Conservation (phyloP, 2,888 invertebrate genomes). For the Cantharis lateralis region DNA sequence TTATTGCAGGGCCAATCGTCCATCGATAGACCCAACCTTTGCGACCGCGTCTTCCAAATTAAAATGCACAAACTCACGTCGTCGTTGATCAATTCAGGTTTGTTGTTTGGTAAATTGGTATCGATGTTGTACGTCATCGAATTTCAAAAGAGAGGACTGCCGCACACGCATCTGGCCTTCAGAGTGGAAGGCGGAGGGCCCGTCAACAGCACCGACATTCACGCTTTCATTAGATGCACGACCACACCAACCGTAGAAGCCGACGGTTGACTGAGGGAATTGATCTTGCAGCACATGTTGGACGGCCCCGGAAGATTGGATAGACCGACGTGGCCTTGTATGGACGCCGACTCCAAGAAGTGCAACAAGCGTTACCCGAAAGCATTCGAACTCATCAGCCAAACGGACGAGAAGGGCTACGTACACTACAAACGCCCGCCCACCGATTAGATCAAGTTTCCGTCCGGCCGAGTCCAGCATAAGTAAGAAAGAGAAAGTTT, state of each 20-base stretch:
- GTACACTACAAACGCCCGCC: not conserved
- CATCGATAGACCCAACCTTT: too few species aligned
- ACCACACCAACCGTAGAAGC: not conserved
- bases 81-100: too few species aligned
- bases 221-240: not conserved
- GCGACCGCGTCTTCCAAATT: not conserved
- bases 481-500: too few species aligned
- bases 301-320: not conserved
- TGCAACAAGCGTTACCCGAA: not conserved
- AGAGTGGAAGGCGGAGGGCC: not conserved
- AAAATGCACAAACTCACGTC: not conserved
- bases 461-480: not conserved
- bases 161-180: not conserved
- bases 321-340: not conserved
- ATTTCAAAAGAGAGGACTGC: not conserved
- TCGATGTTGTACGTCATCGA: not conserved
- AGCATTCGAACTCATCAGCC: not conserved
- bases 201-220: not conserved
- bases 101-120: not conserved
- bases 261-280: not conserved
- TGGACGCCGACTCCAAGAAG: not conserved
- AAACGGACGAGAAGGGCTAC: not conserved
- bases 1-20: too few species aligned
- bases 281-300: not conserved
- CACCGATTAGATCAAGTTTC: not conserved